A percentile compares a stretch with the other conserved stretches of the same genome.
phyloP scores from a whole-genome alignment of 2,888 invertebrate species.

The Agrotis exclamationis region DNA sequence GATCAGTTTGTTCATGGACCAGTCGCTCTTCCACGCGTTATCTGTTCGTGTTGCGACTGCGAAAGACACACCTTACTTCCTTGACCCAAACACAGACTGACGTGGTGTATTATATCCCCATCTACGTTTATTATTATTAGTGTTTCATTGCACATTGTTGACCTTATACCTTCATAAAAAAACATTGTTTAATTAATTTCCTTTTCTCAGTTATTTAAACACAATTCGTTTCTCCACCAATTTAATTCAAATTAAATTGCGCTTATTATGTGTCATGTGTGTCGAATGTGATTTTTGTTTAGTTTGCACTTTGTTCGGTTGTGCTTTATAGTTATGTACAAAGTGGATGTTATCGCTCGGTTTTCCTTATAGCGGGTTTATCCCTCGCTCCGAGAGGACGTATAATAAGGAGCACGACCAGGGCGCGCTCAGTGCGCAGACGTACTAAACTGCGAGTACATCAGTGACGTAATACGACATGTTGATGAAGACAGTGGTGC shows the following conservation, averaged over 20 bases:
- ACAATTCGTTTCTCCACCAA: slow-evolving; percentile 25
- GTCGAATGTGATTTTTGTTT: slow-evolving; percentile 11
- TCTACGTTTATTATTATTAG: too few relatives aligned
- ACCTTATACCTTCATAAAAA: not conserved
- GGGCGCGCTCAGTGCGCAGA: not conserved
- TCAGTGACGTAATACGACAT: slow-evolving; percentile 20
- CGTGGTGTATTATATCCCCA: too few relatives aligned
- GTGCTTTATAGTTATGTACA: not conserved
- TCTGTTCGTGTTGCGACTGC: too few relatives aligned
- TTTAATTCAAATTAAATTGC: slow-evolving; percentile 28
- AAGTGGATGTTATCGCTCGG: slow-evolving; percentile 13
- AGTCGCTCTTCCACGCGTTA: too few relatives aligned
- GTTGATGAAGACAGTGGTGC: slow-evolving; percentile 10
- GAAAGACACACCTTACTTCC: too few relatives aligned
- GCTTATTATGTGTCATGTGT: not conserved
- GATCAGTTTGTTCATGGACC: too few relatives aligned
- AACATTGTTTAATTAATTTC: slow-evolving; percentile 7
- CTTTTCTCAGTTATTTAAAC: slow-evolving; percentile 11
- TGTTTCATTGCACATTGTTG: too few relatives aligned
- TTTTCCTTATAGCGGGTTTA: slow-evolving; percentile 43
- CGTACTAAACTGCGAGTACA: not conserved
- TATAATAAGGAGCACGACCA: slow-evolving; percentile 8
- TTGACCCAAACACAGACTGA: too few relatives aligned
- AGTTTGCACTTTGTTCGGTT: slow-evolving; percentile 2
- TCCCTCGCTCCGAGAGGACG: slow-evolving; percentile 21